Evolutionary conservation across 2,113 vertebrate species (phyloP).

Genomic region (Protobothrops flavoviridis): DNA sequence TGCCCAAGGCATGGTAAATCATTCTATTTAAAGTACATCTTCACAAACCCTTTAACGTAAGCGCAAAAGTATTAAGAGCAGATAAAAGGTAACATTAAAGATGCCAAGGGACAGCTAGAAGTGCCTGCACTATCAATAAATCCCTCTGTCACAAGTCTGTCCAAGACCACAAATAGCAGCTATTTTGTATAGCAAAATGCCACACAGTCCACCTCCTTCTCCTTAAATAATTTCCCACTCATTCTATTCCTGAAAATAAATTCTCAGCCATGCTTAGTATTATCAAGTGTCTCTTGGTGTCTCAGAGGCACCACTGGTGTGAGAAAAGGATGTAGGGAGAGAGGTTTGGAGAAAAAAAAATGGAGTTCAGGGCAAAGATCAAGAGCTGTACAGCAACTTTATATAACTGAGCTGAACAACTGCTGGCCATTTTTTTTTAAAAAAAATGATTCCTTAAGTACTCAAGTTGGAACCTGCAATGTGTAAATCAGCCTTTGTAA

Average conservation of each 20-base stretch:
- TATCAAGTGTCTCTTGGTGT: conserved; percentile 3
- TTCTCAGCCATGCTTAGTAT: conserved; percentile 16
- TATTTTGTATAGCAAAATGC: conserved; percentile 49
- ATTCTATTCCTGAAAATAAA: conserved; percentile 42
- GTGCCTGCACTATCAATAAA: not conserved
- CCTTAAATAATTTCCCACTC: conserved; percentile 38
- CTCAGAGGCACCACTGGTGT: conserved; percentile 2
- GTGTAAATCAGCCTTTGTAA: conserved; percentile 69
- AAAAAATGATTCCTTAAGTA: conserved; percentile 38
- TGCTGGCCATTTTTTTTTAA: conserved; percentile 50
- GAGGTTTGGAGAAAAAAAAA: conserved; percentile 21
- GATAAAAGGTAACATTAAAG: conserved; percentile 6
- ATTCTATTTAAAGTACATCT: not conserved
- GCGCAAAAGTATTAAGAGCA: not conserved
- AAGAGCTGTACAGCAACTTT: conserved; percentile 58
- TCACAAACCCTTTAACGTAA: not conserved
- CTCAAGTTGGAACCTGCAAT: conserved; percentile 73
- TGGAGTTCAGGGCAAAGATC: conserved; percentile 23
- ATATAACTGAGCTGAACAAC: conserved; percentile 64
- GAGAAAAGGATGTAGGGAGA: not conserved
- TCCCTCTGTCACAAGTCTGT: conserved; percentile 14
- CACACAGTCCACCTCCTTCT: conserved; percentile 20
- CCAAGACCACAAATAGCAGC: conserved; percentile 54
- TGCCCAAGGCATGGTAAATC: not conserved
- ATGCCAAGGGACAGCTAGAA: not conserved